These are phyloP conservation scores for Neoascia interrupta DNA, from an alignment of 2,888 invertebrate species.

Conservation along the genomic window DNA sequence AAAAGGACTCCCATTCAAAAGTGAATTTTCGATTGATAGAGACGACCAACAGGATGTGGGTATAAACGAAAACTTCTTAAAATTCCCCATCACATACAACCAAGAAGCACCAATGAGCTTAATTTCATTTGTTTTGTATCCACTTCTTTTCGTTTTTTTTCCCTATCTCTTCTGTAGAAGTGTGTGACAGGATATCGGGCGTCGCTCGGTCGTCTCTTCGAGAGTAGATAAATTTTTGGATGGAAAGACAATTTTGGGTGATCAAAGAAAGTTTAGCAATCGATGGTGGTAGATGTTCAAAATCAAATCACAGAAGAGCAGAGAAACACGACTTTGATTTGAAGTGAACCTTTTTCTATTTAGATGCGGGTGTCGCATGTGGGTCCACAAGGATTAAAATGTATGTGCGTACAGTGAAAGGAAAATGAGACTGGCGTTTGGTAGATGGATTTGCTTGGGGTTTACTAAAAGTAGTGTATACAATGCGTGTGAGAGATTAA, in stretches of 20 bases:
- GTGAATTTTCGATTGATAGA: conserved; percentile 60
- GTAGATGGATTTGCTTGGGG: conserved; percentile 28
- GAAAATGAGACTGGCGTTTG: conserved; percentile 35
- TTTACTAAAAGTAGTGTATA: too few relatives aligned
- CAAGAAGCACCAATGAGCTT: conserved; percentile 55
- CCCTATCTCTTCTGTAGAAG: background rate
- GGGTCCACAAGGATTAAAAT: conserved; percentile 32
- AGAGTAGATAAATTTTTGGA: conserved; percentile 50
- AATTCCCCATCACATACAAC: conserved; percentile 50
- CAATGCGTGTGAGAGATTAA: too few relatives aligned
- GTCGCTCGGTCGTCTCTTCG: background rate
- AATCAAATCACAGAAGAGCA: conserved; percentile 46
- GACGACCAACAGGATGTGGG: conserved; percentile 34
- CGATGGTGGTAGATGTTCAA: conserved; percentile 51
- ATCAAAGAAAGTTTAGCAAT: conserved; percentile 63
- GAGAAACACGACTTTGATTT: conserved; percentile 59
- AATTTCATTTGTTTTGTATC: conserved; percentile 65
- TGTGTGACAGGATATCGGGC: background rate
- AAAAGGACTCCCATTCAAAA: conserved; percentile 34
- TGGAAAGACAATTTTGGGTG: conserved; percentile 49
- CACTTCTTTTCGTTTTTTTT: conserved; percentile 21
- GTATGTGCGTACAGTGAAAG: background rate
- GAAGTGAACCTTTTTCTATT: conserved; percentile 25
- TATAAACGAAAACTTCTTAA: conserved; percentile 47
- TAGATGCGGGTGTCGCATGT: conserved; percentile 63